Evolutionary conservation across 2,797 vertebrate species (phyloP), one percentile per base, ranked within the genome.

Genomic region (Pterois miles): DNA sequence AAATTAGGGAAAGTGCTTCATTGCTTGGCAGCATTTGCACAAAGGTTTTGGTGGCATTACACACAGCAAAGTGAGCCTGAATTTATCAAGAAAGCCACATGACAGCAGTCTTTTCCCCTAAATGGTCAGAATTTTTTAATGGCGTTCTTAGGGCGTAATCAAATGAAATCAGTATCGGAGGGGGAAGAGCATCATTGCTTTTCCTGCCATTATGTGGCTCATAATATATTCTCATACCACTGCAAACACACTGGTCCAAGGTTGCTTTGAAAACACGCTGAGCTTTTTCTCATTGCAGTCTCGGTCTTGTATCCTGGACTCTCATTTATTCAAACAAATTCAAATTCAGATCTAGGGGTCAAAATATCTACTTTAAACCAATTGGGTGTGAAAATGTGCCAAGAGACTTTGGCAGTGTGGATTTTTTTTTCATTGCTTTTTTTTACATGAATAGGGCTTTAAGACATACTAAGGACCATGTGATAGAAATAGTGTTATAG

Each of bases 261-360:
- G 33, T 67, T 71, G 36, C 57, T 38, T 68, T 68, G 29, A 25
- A 52, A 53, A 40, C 52, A 33, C 50, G 62, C 43, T 46, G n/a
- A 50, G n/a, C 8, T 46, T 5, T 46, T 46, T 66, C 25, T 18
- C 0, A 8, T 25, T 14, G 2, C 65, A 70, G 40, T 64, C 29
- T 60, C 3, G 1, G 43, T 69, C 25, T 48, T 68, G 0, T 27
- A 10, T 52, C 13, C 27, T n/a, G 36, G 64, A 36, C 36, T 78
- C 33, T 54, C 33, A 69, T 85, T 68, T 27, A 13, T 84, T 3
- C 43, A 76, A 65, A 54, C 25, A 52, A 43, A 68, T 59, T 31
- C 31, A 59, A 2, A 34, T 13, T n/a, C 29, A 18, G 12, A 33
- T 65, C 14, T 0, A 36, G 50, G 23, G 57, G 57, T 65, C 23